Base-by-base conservation (phyloP, 2,113 vertebrate genomes). In the Pao palembangensis region DNA sequence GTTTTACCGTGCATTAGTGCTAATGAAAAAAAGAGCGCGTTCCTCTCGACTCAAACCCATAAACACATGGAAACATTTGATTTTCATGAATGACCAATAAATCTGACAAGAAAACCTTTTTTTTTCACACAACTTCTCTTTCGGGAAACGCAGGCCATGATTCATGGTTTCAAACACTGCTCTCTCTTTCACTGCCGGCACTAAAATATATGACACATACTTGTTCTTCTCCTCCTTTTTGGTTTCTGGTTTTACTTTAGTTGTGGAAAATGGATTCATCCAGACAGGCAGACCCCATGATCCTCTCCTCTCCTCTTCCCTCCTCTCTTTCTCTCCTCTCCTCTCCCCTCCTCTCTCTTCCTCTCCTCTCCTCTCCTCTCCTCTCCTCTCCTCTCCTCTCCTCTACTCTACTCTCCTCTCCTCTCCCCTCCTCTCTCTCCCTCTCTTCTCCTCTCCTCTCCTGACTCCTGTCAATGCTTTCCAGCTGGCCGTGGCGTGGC, bases 391-490 rank as follows among this genome's bases (percentile, higher is more conserved):
- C 43, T 6, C 43, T 16, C 43, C 43, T 13, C 43, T 6, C 6
- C 43, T 16, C 12, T 6, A 2, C 21, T 23, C 21, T 3, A 2
- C 43, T 56, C 23, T 44, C 78, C 64, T 44, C 13, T 8, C n/a
- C 46, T 69, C 28, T 18, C 75, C 69, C 67, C 61, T 69, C 63
- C 71, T 75, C 61, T 55, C 76, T 61, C 6, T n/a, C 46, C 2
- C 15, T 16, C 46, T 3, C 46, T 16, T n/a, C 17, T 8, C n/a
- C 46, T 69, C 28, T 18, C 75, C 69, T 69, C 61, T 69, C 63
- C 71, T 75, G 76, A 76, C 73, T 71, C 76, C 52, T 73, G 75
- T 83, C 84, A 85, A 89, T 88, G 80, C 71, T 61, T 86, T 87
- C 85, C 88, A 89, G 86, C 86, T 89, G 84, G 67, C 64, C 19